phyloP scores from a whole-genome alignment of 2,113 vertebrate species.

The Chaenogobius annularis region DNA sequence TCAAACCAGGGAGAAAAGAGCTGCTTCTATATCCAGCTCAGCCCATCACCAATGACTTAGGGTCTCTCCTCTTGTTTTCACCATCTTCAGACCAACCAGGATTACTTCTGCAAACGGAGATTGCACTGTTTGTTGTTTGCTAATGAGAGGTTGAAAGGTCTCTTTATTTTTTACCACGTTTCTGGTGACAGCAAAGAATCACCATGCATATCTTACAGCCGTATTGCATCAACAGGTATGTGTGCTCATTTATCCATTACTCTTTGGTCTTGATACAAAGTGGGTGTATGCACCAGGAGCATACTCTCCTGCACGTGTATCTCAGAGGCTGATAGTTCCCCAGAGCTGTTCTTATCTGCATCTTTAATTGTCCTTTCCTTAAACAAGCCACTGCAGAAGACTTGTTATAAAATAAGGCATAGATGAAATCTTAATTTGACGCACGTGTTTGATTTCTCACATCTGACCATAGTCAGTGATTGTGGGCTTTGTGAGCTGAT shows the following conservation, averaged over 20 bases:
- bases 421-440: neutral
- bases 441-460: neutral
- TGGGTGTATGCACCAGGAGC: neutral
- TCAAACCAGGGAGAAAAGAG: constrained; percentile 29
- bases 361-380: neutral
- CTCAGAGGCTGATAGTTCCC: neutral
- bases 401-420: neutral
- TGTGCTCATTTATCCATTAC: constrained; percentile 13
- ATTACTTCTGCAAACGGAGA: neutral
- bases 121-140: neutral
- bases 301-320: neutral
- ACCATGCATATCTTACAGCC: constrained; percentile 74
- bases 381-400: neutral
- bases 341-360: neutral
- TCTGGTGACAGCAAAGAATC: constrained; percentile 22
- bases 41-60: neutral
- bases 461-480: neutral
- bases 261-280: neutral
- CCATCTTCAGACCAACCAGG: neutral
- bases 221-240: constrained; percentile 76
- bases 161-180: constrained; percentile 1
- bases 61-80: neutral
- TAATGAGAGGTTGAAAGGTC: neutral
- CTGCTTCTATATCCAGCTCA: constrained; percentile 4
- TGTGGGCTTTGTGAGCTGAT: neutral